Evolutionary conservation across 2,797 vertebrate genomes (phyloP).

Genomic region (Erethizon dorsatum): DNA sequence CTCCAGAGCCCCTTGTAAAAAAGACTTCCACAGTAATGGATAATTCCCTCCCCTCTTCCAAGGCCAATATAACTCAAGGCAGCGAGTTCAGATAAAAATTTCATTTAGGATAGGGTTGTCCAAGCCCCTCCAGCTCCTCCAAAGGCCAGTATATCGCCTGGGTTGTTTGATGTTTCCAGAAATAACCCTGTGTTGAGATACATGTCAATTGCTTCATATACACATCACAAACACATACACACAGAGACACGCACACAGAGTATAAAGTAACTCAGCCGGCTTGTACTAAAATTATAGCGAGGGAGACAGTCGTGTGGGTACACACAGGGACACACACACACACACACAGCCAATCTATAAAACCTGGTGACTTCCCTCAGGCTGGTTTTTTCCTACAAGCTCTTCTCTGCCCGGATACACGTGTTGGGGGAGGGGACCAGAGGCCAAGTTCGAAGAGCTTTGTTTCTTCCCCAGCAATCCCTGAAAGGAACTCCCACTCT

Average conservation of each 20-base stretch:
- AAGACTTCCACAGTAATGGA: constrained; percentile 54
- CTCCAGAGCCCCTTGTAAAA: constrained; percentile 38
- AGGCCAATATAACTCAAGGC: constrained; percentile 44
- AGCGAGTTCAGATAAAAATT: constrained; percentile 55
- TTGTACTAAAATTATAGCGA: constrained; percentile 9
- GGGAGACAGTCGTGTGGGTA: background rate
- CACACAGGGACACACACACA: rapidly evolving
- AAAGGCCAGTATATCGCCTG: constrained; percentile 19
- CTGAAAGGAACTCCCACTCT: background rate
- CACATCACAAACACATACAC: background rate
- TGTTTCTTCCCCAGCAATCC: background rate
- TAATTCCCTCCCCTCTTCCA: background rate
- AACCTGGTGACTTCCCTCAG: constrained; percentile 50
- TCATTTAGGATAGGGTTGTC: constrained; percentile 1
- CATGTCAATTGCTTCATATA: constrained; percentile 45
- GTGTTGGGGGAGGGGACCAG: constrained; percentile 61
- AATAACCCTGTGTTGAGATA: constrained; percentile 41
- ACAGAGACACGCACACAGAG: background rate
- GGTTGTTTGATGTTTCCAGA: constrained; percentile 68
- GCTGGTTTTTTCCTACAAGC: background rate
- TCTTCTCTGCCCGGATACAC: constrained; percentile 23
- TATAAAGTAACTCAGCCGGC: constrained; percentile 6
- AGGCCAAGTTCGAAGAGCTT: constrained; percentile 58
- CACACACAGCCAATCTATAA: background rate
- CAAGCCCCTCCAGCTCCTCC: background rate